Percentiles rank a stretch among this genome's conserved stretches.
phyloP scores from a whole-genome alignment of 2,888 invertebrate species.

The Amiota communis region DNA sequence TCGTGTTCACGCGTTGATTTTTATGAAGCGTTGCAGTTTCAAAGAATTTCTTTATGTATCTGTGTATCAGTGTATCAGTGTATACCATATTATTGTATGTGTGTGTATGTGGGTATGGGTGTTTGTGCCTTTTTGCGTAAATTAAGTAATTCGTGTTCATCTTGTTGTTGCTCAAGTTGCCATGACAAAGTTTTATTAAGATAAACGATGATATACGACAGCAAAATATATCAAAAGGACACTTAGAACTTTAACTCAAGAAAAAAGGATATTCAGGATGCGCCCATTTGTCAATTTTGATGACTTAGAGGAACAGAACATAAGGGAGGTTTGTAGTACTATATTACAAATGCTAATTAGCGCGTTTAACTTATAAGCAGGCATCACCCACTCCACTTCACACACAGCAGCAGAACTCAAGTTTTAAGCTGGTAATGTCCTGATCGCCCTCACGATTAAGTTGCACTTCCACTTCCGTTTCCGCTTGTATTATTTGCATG shows the following conservation, averaged over 20 bases:
- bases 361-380: conserved; percentile 11
- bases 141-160: conserved; percentile 16
- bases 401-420: neutral
- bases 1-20: conserved; percentile 26
- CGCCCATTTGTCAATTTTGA: conserved; percentile 1
- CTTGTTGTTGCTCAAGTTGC: neutral
- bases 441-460: neutral
- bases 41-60: conserved; percentile 37
- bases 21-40: conserved; percentile 24
- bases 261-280: neutral
- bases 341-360: conserved; percentile 19
- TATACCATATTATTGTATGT: no score
- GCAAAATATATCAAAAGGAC: conserved; percentile 36
- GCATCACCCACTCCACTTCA: neutral
- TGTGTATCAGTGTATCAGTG: neutral
- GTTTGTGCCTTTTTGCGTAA: conserved; percentile 27
- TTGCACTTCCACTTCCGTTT: neutral
- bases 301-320: neutral
- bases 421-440: neutral
- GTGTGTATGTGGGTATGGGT: conserved; percentile 26
- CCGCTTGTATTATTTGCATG: conserved; percentile 27
- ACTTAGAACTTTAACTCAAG: neutral
- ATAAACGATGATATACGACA: conserved; percentile 66
- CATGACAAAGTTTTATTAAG: conserved; percentile 57
- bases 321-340: neutral